Conservation (phyloP, 1,140 invertebrate species). For the Drosophila neocordata region DNA sequence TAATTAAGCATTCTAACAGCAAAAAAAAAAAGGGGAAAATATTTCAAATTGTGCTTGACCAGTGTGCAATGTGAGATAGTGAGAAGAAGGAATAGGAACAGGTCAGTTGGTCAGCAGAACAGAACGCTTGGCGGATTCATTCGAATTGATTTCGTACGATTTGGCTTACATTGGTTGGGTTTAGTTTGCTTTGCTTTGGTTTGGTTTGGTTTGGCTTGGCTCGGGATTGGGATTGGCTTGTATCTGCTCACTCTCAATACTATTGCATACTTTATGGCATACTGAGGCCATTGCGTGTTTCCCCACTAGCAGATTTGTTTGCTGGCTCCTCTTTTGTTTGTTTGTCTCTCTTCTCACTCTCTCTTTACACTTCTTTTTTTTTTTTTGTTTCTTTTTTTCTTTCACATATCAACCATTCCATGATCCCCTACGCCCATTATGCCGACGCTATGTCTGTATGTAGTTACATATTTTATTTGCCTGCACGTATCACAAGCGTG, state of each 20-base stretch:
- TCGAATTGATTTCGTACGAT: slow-evolving; percentile 8
- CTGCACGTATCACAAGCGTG: slow-evolving; percentile 69
- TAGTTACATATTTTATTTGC: slow-evolving; percentile 55
- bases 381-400: too few relatives aligned
- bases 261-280: slow-evolving; percentile 66
- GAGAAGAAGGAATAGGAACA: not conserved
- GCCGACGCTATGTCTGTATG: not conserved
- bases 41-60: not conserved
- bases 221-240: slow-evolving; percentile 13
- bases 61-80: not conserved
- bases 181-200: slow-evolving; percentile 14
- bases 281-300: slow-evolving; percentile 61
- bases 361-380: slow-evolving; percentile 4
- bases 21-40: too few relatives aligned
- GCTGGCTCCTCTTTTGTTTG: slow-evolving; percentile 62
- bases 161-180: slow-evolving; percentile 9
- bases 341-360: slow-evolving; percentile 25
- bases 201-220: slow-evolving; percentile 13
- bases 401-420: too few relatives aligned
- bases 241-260: not conserved
- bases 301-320: slow-evolving; percentile 67
- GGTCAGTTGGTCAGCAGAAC: slow-evolving; percentile 20
- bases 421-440: not conserved
- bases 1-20: too few relatives aligned
- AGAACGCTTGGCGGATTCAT: not conserved